Evolutionary conservation across 2,888 invertebrate species (phyloP), one percentile per base, ranked within the genome.

Genomic region (Gandaritis pyraliata): DNA sequence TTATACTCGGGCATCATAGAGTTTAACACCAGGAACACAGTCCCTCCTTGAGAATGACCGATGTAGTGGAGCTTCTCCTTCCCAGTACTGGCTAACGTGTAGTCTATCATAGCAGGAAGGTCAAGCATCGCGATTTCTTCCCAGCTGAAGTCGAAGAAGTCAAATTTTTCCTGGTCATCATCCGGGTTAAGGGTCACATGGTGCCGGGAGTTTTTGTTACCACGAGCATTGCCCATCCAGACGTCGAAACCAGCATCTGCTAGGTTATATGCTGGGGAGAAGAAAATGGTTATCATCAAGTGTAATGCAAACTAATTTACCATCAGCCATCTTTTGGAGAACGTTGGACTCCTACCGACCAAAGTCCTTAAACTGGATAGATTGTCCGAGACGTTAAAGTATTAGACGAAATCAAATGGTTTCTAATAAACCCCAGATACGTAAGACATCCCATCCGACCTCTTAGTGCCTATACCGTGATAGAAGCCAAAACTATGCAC

Each of bases 221-320:
- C 97, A 58, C 97, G 90, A 11, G 94, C 94, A 81, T 98, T 98
- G 0, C 96, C 96, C 76, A 98, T 76, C 97, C 97, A 98, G 0
- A 96, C 94, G 74, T 96, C 96, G 71, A 94, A 96, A 0, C 95
- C 95, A 15, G 87, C 86, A 68, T 96, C 94, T 0, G 94, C 93
- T 47, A 95, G 89, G 77, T 94, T 93, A 86, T 93, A 96, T 43
- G 16, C 43, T 43, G 16, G 43, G 43, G 3, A 43, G 16, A 16
- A 43, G 3, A 43, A 43, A 43, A 6, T n/a, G 13, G 0, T 33
- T 33, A 33, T 33, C 10, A 33, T 33, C 33, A 33, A 8, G 0
- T 7, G 1, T 1, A 2, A 10, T 33, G 8, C 29, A 29, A 29
- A 33, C 33, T 5, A 8, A 1, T 33, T 33, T 33, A 0, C 0